Percentiles rank a stretch among this genome's conserved stretches.
These are phyloP conservation scores for Temnothorax longispinosus DNA, from an alignment of 1,140 invertebrate genomes.

Conservation along the genomic window DNA sequence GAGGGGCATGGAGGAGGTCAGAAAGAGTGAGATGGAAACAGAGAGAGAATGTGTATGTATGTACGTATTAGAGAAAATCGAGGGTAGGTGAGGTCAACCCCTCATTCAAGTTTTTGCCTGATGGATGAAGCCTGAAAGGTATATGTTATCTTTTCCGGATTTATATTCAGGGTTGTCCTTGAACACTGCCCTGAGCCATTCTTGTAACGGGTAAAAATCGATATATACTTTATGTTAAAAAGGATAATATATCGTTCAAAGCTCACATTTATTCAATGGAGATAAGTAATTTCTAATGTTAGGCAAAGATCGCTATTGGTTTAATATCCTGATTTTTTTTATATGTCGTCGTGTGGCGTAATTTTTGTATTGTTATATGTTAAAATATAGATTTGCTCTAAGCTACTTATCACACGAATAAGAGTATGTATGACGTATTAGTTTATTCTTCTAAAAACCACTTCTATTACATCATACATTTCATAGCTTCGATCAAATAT, in stretches of 20 bases:
- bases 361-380: slow-evolving; percentile 5
- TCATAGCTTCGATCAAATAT: background rate
- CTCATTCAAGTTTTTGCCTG: slow-evolving; percentile 72
- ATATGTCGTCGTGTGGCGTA: background rate
- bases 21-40: slow-evolving; percentile 23
- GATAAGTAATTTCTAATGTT: slow-evolving; percentile 10
- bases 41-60: background rate
- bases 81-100: slow-evolving; percentile 77
- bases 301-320: background rate
- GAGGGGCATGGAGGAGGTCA: slow-evolving; percentile 31
- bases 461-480: background rate
- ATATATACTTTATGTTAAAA: slow-evolving; percentile 23
- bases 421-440: background rate
- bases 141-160: slow-evolving; percentile 60
- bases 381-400: background rate
- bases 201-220: slow-evolving; percentile 23
- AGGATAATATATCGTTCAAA: background rate
- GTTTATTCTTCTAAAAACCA: background rate
- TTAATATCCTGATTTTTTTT: background rate
- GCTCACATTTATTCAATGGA: background rate
- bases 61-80: slow-evolving; percentile 63
- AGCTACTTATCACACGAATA: background rate
- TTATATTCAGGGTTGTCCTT: slow-evolving; percentile 64
- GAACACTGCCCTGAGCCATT: slow-evolving; percentile 30
- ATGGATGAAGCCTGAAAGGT: slow-evolving; percentile 8